Percentiles rank a stretch among this genome's conserved stretches.
Evolutionary conservation across 2,888 invertebrate species (phyloP).

Genomic region (Euplexia lucipara): DNA sequence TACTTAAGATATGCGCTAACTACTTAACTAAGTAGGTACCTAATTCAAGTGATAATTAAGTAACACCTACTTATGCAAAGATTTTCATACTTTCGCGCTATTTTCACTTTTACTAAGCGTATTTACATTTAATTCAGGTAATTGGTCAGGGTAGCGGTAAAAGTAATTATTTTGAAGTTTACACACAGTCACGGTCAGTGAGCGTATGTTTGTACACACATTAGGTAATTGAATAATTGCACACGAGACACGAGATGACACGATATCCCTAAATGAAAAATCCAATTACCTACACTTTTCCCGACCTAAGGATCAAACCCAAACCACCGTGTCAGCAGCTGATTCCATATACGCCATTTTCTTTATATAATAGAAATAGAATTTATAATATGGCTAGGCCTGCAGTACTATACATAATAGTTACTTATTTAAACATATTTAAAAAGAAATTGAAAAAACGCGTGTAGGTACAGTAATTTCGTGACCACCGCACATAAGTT

Average conservation of each 20-base stretch:
- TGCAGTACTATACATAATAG: no score
- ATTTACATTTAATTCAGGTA: conserved; percentile 57
- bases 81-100: conserved; percentile 69
- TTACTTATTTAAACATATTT: neutral
- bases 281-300: no score
- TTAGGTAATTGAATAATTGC: conserved; percentile 75
- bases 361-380: no score
- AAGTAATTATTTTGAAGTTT: conserved; percentile 61
- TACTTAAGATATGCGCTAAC: conserved; percentile 36
- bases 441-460: neutral
- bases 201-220: conserved; percentile 70
- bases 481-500: conserved; percentile 29
- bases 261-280: no score
- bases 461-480: conserved; percentile 8
- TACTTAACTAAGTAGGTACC: conserved; percentile 27
- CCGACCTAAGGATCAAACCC: no score
- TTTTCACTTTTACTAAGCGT: conserved; percentile 72
- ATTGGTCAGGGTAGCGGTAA: conserved; percentile 61
- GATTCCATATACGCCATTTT: no score
- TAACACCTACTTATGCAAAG: conserved; percentile 46
- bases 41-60: conserved; percentile 51
- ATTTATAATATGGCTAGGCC: no score
- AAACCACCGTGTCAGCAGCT: no score
- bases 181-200: conserved; percentile 72
- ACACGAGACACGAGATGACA: conserved; percentile 19